Base-by-base conservation (phyloP, 2,797 vertebrate genomes). In the Hylomyscus alleni region DNA sequence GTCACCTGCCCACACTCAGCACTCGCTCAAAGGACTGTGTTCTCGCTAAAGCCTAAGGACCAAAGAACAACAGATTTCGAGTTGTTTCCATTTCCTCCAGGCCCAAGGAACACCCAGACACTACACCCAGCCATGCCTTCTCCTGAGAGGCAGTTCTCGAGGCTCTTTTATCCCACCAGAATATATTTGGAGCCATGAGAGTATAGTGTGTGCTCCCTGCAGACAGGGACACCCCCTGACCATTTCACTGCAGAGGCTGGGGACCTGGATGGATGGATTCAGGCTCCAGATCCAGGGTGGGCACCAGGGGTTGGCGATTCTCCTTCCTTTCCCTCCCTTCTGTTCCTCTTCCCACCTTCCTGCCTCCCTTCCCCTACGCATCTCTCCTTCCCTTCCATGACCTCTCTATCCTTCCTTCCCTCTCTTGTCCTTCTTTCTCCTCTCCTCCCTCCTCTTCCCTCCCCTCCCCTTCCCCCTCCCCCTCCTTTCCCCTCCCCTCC, bases 1-100 rank as follows among this genome's bases (percentile, higher is more conserved):
- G 89, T 98, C 97, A 97, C 96, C 97, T 98, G 91, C 97, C 97
- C 97, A 96, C 97, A 97, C 92, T 26, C 47, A 97, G 83, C 62
- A 40, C 93, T 89, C 65, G 69, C 92, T 96, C 84, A 76, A 12
- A 12, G 86, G 91, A 82, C 95, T 76, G 50, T 12, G 78, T 96
- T 96, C 96, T 97, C 96, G 91, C 91, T 80, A 94, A 78, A 94
- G 75, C 65, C 62, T 54, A 86, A 93, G 2, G 11, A 77, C 94
- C 93, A 90, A 89, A 97, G 65, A 97, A 97, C 93, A 93, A 92
- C 84, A 92, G 40, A 96, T 67, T 91, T 93, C 95, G 78, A 95
- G 96, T 60, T 80, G 76, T 82, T 94, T 96, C 94, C 76, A 80
- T 76, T 97, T 96, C 97, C 96, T 92, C 72, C 67, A 83, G 60